Base-by-base conservation (phyloP, 1,140 invertebrate genomes). In the Saccostrea echinata region DNA sequence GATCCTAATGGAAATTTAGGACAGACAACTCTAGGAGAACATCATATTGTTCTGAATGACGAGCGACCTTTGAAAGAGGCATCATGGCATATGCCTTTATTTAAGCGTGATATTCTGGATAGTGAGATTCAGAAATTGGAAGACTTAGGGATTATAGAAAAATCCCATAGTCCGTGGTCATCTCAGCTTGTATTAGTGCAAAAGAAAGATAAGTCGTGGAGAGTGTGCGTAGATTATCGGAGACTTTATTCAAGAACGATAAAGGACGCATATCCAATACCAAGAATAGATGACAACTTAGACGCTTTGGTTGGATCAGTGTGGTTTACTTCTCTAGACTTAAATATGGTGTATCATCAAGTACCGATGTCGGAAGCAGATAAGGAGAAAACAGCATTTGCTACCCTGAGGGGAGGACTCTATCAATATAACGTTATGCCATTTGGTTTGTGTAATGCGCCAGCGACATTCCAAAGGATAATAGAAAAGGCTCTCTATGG, bases 341-440 rank as follows among this genome's bases (percentile, higher is more conserved):
- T 83, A 57, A 51, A 88, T 76, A 88, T 90, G 89, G 89, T 84
- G 1, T 90, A 88, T 61, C 86, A 90, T 80, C 87, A 90, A 85
- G 76, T 90, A 53, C 89, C 89, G 30, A 52, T 89, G 24, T 55
- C 51, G 3, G 85, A 86, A 84, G 55, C 4, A 21, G 85, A 86
- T 80, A 90, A 89, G 21, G 86, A 94, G 57, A 94, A 95, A 85
- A 95, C 95, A 13, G 90, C 92, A 18, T 92, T 93, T 87, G 82
- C 80, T 0, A 92, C 91, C 0, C 89, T 87, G 8, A 84, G 30
- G 21, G 80, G 84, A 2, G 89, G 90, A 8, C 76, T 92, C 13
- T 93, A 90, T 81, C 90, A 93, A 53, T 91, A 90, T 85, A 86
- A 21, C 35, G 84, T 81, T 30, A 91, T 93, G 90, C 90, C 92